phyloP scores from a whole-genome alignment of 1,140 invertebrate genomes.

The Diachasmimorpha longicaudata region DNA sequence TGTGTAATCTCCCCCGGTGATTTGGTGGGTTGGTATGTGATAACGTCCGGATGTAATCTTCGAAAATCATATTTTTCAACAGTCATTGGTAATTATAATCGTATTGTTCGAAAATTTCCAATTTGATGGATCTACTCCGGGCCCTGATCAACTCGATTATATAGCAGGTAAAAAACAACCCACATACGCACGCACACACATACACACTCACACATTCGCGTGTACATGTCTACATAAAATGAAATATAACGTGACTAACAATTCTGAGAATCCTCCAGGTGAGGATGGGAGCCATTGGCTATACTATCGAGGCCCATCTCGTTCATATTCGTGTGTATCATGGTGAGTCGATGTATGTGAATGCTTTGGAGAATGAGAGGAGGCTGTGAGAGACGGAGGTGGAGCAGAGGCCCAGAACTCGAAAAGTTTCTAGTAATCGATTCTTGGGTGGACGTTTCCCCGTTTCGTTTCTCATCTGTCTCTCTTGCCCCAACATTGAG shows the following conservation, averaged over 20 bases:
- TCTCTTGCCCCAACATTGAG: background rate
- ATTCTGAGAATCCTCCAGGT: slow-evolving; percentile 11
- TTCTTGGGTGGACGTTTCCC: slow-evolving; percentile 20
- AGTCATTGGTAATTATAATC: slow-evolving; percentile 4
- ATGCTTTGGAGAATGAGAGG: background rate
- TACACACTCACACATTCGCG: background rate
- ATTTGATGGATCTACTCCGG: background rate
- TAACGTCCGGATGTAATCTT: slow-evolving; percentile 5
- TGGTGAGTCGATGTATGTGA: background rate
- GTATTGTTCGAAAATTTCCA: slow-evolving; percentile 3
- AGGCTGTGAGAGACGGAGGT: background rate
- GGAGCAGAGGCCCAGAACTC: background rate
- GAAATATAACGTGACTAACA: slow-evolving; percentile 15
- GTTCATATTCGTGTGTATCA: background rate
- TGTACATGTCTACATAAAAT: background rate
- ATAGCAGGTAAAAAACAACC: background rate
- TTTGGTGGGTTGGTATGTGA: slow-evolving; percentile 1
- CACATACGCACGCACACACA: background rate
- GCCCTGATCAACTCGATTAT: background rate
- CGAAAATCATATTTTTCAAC: slow-evolving; percentile 6
- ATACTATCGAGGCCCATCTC: background rate
- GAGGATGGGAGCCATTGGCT: background rate
- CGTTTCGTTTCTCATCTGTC: slow-evolving; percentile 12
- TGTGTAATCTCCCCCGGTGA: slow-evolving; percentile 18
- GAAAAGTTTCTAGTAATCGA: slow-evolving; percentile 24